Conservation (phyloP, 2,113 vertebrate species). For the Passer montanus region DNA sequence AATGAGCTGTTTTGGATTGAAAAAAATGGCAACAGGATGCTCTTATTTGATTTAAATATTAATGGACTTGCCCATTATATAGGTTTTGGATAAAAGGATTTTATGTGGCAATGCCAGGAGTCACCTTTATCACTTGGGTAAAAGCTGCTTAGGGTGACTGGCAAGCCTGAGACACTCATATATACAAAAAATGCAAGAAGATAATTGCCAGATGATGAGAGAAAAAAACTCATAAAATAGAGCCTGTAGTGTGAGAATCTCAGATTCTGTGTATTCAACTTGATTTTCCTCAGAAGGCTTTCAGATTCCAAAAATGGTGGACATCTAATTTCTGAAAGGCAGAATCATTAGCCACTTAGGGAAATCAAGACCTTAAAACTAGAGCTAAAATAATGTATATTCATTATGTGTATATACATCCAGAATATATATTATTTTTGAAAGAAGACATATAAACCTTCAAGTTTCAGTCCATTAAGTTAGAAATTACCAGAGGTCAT, state of each 20-base stretch:
- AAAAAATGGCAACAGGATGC: background rate
- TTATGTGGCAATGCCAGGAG: background rate
- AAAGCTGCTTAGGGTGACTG: background rate
- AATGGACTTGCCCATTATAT: background rate
- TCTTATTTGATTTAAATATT: background rate
- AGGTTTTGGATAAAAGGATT: background rate
- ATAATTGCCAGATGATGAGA: background rate
- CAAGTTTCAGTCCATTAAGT: constrained; percentile 21
- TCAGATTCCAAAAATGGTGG: background rate
- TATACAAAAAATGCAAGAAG: background rate
- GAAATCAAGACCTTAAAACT: background rate
- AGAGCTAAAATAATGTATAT: background rate
- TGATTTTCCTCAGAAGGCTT: background rate
- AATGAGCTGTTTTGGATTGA: background rate
- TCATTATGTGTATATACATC: background rate
- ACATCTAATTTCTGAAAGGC: background rate
- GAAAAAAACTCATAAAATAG: background rate
- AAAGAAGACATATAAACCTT: background rate
- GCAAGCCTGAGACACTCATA: background rate
- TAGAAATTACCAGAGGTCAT: constrained; percentile 14
- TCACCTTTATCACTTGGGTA: background rate
- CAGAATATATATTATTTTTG: background rate
- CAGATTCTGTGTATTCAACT: background rate
- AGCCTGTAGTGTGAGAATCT: background rate
- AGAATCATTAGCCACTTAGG: background rate